These are phyloP conservation scores for Papilio dardanus DNA, from an alignment of 1,140 invertebrate species.

Conservation along the genomic window DNA sequence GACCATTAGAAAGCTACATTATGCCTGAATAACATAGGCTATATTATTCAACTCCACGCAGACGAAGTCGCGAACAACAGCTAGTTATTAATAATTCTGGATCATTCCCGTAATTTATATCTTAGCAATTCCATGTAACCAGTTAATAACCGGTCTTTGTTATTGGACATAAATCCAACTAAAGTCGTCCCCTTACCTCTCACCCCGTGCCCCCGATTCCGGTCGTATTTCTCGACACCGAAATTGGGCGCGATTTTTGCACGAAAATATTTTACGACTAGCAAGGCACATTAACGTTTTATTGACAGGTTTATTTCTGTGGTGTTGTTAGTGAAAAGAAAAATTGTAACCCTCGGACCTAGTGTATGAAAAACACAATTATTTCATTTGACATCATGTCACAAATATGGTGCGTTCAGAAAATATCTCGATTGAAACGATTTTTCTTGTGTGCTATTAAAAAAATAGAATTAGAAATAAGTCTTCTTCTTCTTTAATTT, in stretches of 20 bases:
- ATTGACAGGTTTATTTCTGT: conserved; percentile 33
- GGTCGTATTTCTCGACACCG: conserved; percentile 26
- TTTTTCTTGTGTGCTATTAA: too few relatives aligned
- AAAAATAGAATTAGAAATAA: too few relatives aligned
- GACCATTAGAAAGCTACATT: too few relatives aligned
- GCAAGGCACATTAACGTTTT: conserved; percentile 24
- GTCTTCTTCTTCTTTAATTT: too few relatives aligned
- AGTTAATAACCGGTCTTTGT: conserved; percentile 25
- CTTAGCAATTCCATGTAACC: neutral
- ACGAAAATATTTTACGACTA: conserved; percentile 32
- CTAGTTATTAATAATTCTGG: neutral
- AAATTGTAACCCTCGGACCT: neutral
- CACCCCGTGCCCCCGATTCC: neutral
- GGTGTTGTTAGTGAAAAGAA: conserved; percentile 26
- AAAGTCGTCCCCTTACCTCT: neutral
- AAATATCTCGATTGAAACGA: neutral
- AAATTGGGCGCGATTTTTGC: conserved; percentile 30
- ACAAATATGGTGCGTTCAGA: neutral
- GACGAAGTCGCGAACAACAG: too few relatives aligned
- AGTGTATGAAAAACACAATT: neutral
- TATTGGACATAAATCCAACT: conserved; percentile 32
- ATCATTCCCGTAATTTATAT: neutral
- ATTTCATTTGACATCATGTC: neutral
- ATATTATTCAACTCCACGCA: too few relatives aligned
- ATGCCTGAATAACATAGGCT: too few relatives aligned